Evolutionary conservation across 2,113 vertebrate genomes (phyloP).

Genomic region (Xenopus borealis): DNA sequence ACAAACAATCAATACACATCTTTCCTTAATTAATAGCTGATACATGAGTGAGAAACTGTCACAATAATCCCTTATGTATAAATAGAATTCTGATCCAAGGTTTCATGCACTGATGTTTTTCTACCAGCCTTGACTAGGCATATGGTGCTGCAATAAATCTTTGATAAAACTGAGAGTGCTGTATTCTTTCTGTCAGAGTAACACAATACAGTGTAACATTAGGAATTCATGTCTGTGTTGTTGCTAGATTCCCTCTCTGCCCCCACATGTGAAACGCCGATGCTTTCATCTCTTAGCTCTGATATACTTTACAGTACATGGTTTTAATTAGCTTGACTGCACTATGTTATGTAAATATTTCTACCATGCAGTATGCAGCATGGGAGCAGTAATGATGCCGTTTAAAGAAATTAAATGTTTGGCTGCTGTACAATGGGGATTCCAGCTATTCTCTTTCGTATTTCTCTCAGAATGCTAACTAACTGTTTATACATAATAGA

Average conservation of each 20-base stretch:
- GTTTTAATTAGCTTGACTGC: slow-evolving; percentile 31
- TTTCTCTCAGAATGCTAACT: slow-evolving; percentile 36
- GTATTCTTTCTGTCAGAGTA: slow-evolving; percentile 17
- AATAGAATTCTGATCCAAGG: background rate
- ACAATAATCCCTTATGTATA: background rate
- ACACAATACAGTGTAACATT: slow-evolving; percentile 23
- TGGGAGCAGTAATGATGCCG: slow-evolving; percentile 39
- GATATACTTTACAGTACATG: slow-evolving; percentile 16
- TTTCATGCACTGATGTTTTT: background rate
- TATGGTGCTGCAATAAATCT: slow-evolving; percentile 7
- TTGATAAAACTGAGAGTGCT: slow-evolving; percentile 6
- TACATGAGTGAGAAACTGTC: background rate
- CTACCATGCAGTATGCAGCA: slow-evolving; percentile 35
- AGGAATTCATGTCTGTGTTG: slow-evolving; percentile 29
- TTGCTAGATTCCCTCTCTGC: slow-evolving; percentile 18
- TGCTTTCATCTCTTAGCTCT: slow-evolving; percentile 11
- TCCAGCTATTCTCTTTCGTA: slow-evolving; percentile 26
- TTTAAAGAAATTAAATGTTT: slow-evolving; percentile 45
- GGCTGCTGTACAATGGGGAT: slow-evolving; percentile 37
- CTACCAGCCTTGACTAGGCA: background rate
- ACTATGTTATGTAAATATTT: slow-evolving; percentile 44
- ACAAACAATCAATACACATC: no score
- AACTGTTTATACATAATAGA: slow-evolving; percentile 20
- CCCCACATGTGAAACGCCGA: slow-evolving; percentile 13
- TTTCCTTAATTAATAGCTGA: no score